phyloP scores from a whole-genome alignment of 2,113 vertebrate genomes.

The Pelusios castaneus region DNA sequence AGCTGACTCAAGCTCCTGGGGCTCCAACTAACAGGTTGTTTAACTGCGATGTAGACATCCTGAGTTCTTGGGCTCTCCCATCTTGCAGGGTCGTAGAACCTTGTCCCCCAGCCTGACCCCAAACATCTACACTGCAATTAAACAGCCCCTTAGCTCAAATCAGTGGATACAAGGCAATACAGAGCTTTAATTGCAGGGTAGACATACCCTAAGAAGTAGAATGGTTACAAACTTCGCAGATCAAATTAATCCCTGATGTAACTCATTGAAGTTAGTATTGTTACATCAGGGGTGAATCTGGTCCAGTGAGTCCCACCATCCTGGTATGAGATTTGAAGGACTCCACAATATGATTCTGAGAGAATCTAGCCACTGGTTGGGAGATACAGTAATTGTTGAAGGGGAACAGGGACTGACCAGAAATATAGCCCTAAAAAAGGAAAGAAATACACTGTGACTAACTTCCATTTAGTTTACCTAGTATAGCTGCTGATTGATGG shows the following conservation, averaged over 20 bases:
- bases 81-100: neutral
- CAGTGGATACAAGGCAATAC: neutral
- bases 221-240: neutral
- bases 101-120: neutral
- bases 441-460: neutral
- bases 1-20: neutral
- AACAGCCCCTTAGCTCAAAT: neutral
- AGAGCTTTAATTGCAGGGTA: neutral
- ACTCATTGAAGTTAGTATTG: neutral
- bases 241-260: neutral
- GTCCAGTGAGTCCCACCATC: neutral
- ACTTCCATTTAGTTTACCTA: neutral
- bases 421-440: neutral
- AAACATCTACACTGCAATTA: neutral
- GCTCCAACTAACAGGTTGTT: neutral
- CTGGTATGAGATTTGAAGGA: neutral
- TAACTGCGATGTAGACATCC: neutral
- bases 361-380: neutral
- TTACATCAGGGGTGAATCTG: no score
- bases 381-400: neutral
- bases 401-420: neutral
- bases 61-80: neutral
- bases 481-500: neutral
- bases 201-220: neutral
- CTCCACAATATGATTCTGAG: neutral